Conservation (phyloP, 2,797 vertebrate genomes). For the Neosilurus hyrtlii region DNA sequence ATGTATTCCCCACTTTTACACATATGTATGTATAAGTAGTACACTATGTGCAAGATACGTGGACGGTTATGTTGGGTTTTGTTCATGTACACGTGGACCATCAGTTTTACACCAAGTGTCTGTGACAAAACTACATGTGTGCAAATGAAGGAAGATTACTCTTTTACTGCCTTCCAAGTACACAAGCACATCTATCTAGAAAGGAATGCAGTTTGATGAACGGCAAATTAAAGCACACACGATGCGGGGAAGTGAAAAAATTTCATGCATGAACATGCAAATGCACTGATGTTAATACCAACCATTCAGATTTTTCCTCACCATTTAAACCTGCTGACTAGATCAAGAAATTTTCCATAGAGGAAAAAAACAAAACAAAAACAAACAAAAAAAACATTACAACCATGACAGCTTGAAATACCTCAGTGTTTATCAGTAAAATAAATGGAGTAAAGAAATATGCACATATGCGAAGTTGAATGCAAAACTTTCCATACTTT, state of each 20-base stretch:
- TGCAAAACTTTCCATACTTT: not conserved
- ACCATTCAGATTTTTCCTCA: not conserved
- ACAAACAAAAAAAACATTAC: constrained; percentile 7
- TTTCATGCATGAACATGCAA: constrained; percentile 20
- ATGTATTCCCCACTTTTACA: not conserved
- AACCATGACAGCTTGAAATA: not conserved
- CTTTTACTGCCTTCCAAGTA: not conserved
- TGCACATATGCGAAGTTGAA: not conserved
- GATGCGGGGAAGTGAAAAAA: not conserved
- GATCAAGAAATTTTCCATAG: not conserved
- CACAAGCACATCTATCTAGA: not conserved
- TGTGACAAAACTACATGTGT: not conserved
- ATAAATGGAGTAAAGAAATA: not conserved
- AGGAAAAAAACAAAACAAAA: not conserved
- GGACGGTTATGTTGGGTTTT: not conserved
- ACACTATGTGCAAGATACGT: not conserved
- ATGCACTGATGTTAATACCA: not conserved
- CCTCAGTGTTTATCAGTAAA: not conserved
- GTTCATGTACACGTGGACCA: not conserved
- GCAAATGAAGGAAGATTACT: not conserved
- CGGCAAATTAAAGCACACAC: not conserved
- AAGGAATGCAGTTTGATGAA: not conserved
- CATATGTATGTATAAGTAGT: not conserved
- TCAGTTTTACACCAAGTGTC: not conserved
- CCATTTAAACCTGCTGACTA: constrained; percentile 13